These are phyloP conservation scores for Shinisaurus crocodilurus DNA, from an alignment of 2,113 vertebrate genomes.

Conservation along the genomic window DNA sequence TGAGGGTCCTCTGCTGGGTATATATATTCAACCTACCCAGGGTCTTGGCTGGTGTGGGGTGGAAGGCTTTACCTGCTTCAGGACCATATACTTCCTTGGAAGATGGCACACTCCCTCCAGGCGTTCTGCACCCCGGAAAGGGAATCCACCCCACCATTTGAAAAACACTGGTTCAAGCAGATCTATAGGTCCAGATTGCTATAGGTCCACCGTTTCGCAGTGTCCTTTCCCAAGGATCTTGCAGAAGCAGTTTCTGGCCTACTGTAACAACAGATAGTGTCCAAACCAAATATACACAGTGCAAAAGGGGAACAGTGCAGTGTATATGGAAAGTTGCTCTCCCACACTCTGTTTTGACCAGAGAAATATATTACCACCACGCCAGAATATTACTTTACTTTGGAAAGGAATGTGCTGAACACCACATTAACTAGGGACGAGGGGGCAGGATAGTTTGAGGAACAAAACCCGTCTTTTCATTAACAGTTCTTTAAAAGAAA, in stretches of 20 bases:
- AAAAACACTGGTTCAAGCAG: too few species aligned
- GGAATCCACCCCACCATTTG: neutral
- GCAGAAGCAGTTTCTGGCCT: slow-evolving; percentile 9
- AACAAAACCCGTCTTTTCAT: neutral
- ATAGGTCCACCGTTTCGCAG: neutral
- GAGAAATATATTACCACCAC: slow-evolving; percentile 3
- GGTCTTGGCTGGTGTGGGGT: neutral
- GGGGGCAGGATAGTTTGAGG: too few species aligned
- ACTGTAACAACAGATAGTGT: neutral
- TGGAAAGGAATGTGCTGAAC: slow-evolving; percentile 25
- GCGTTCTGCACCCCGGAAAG: neutral
- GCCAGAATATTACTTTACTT: neutral
- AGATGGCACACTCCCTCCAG: neutral
- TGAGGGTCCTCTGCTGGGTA: too few species aligned
- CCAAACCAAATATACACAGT: slow-evolving; percentile 19
- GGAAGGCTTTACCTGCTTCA: neutral
- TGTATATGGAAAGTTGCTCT: neutral
- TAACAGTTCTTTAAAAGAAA: neutral
- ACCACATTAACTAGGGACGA: neutral
- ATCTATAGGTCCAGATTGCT: neutral
- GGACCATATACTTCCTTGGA: neutral
- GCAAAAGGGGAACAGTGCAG: neutral
- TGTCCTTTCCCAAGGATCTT: neutral
- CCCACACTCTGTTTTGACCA: slow-evolving; percentile 13
- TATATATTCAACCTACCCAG: neutral